Percentiles rank a stretch among this genome's conserved stretches.
These are phyloP conservation scores for Callipepla californica DNA, from an alignment of 2,113 vertebrate species.

Conservation along the genomic window DNA sequence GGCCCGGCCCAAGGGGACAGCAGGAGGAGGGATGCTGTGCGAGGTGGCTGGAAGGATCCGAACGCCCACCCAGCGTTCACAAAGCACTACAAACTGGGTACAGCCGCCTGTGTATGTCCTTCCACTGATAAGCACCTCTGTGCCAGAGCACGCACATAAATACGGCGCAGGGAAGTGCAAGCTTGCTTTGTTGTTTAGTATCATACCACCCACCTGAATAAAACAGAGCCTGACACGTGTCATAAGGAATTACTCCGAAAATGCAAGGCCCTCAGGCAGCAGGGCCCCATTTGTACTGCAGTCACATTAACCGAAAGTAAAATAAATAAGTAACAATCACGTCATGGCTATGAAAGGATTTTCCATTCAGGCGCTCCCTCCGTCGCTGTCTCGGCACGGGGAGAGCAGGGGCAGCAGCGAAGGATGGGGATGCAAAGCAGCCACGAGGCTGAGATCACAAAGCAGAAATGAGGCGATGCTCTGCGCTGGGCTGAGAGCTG, in stretches of 20 bases:
- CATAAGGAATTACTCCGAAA: constrained; percentile 64
- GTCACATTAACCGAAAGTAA: constrained; percentile 47
- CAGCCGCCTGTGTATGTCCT: not conserved
- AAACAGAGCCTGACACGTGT: constrained; percentile 73
- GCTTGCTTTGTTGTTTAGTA: constrained; percentile 62
- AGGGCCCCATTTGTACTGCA: constrained; percentile 56
- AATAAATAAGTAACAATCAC: constrained; percentile 62
- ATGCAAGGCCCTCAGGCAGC: constrained; percentile 50
- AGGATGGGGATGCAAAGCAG: constrained; percentile 10
- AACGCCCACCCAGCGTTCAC: not conserved
- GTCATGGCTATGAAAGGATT: constrained; percentile 43
- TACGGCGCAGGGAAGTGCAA: constrained; percentile 39
- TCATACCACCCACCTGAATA: constrained; percentile 69
- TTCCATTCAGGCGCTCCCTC: constrained; percentile 18
- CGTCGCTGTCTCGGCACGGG: not conserved
- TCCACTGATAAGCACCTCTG: constrained; percentile 31
- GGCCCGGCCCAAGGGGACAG: not conserved
- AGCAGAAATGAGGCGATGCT: accelerated
- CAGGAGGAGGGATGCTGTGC: not conserved
- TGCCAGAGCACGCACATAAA: not conserved
- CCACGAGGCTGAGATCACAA: not conserved
- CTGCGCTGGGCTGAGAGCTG: not conserved
- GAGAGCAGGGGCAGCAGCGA: constrained; percentile 14
- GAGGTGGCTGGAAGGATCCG: not conserved
- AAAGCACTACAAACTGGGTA: not conserved